A percentile compares a stretch with the other conserved stretches of the same genome.
Conservation (phyloP, 2,888 invertebrate genomes). For the Pterostichus niger region DNA sequence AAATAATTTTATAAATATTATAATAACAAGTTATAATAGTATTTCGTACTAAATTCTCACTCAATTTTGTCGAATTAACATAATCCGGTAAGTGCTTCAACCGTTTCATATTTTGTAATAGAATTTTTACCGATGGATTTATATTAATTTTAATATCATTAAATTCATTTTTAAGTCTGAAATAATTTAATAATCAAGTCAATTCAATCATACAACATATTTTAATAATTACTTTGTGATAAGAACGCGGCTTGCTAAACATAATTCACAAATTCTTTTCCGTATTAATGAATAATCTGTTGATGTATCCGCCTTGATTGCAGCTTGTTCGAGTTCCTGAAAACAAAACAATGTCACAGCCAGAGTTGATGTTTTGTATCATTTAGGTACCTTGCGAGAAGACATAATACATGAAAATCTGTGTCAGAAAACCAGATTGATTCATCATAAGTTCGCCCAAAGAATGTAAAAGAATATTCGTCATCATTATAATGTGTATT, state of each 20-base stretch:
- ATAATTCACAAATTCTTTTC: constrained; percentile 51
- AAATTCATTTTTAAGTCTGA: background rate
- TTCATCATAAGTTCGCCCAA: constrained; percentile 27
- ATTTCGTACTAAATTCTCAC: constrained; percentile 13
- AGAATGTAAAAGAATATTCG: constrained; percentile 25
- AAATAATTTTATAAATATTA: constrained; percentile 8
- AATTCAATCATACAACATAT: background rate
- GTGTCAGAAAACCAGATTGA: constrained; percentile 46
- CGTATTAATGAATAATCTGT: constrained; percentile 53
- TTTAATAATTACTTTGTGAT: constrained; percentile 13
- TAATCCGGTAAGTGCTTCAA: constrained; percentile 56
- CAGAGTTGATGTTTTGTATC: background rate
- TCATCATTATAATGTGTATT: background rate
- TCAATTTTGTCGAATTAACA: constrained; percentile 33
- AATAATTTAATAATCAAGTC: background rate
- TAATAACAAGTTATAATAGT: background rate
- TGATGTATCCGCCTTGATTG: constrained; percentile 27
- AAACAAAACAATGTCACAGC: background rate
- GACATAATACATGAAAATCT: constrained; percentile 8
- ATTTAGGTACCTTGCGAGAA: constrained; percentile 51
- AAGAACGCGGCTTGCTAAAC: constrained; percentile 32
- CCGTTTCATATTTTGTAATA: constrained; percentile 16
- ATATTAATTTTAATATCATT: background rate
- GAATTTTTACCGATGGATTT: constrained; percentile 18
- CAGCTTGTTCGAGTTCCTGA: constrained; percentile 57